A percentile compares a stretch with the other conserved stretches of the same genome.
Conservation (phyloP, 2,113 vertebrate genomes). For the Onychostruthus taczanowskii region DNA sequence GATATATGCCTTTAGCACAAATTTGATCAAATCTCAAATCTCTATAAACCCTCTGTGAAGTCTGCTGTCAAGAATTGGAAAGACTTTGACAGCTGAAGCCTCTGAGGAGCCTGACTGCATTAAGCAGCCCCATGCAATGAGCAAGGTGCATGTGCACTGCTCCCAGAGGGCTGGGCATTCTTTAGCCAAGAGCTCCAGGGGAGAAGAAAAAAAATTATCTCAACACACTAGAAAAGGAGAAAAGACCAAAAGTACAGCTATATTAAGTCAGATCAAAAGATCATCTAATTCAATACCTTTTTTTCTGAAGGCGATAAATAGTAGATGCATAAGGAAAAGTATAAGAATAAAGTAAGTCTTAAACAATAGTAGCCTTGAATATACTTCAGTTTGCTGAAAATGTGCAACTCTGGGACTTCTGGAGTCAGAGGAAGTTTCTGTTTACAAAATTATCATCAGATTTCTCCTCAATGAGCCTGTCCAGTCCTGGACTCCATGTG, state of each 20-base stretch:
- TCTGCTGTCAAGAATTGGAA: background rate
- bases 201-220: background rate
- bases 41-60: background rate
- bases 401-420: background rate
- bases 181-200: background rate
- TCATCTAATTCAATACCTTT: background rate
- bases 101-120: slow-evolving; percentile 24
- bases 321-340: background rate
- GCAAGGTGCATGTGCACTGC: background rate
- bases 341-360: background rate
- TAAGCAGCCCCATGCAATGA: background rate
- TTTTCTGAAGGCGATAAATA: background rate
- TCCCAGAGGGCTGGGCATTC: background rate
- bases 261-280: background rate
- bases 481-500: background rate
- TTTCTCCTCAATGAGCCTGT: background rate
- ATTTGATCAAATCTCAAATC: slow-evolving; percentile 25
- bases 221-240: background rate
- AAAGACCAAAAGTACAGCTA: background rate
- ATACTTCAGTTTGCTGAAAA: background rate
- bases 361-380: background rate
- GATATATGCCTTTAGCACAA: slow-evolving; percentile 16
- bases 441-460: background rate
- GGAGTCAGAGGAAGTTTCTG: background rate
- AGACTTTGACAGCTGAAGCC: slow-evolving; percentile 49